Conservation (phyloP, 2,113 vertebrate species). For the Triplophysa tibetana region DNA sequence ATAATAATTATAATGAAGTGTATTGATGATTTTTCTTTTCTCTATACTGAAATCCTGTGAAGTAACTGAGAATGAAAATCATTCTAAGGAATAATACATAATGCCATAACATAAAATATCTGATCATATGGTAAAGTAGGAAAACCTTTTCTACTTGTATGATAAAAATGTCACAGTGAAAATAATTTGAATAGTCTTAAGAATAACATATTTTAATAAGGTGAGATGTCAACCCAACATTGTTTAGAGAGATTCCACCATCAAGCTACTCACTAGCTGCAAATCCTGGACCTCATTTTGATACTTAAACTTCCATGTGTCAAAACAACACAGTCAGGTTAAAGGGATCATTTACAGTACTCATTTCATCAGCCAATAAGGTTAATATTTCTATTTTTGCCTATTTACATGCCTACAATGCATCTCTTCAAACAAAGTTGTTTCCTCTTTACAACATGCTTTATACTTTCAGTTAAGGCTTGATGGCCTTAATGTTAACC, state of each 20-base stretch:
- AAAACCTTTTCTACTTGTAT: too few relatives aligned
- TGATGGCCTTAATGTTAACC: not conserved
- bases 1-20: too few relatives aligned
- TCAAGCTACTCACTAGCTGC: not conserved
- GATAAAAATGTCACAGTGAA: not conserved
- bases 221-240: not conserved
- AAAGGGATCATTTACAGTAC: conserved; percentile 24
- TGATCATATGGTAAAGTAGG: too few relatives aligned
- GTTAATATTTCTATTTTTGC: not conserved
- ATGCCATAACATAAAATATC: too few relatives aligned
- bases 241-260: not conserved
- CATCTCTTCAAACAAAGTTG: not conserved
- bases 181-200: not conserved
- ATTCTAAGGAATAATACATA: too few relatives aligned
- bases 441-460: not conserved
- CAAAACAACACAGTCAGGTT: conserved; percentile 25
- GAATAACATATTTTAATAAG: not conserved
- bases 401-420: not conserved
- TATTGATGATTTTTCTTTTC: too few relatives aligned
- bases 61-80: too few relatives aligned
- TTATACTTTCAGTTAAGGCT: too few relatives aligned
- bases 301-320: not conserved
- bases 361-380: conserved; percentile 1
- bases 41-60: too few relatives aligned
- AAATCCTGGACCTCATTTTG: not conserved